Conservation (phyloP, 2,113 vertebrate species). For the Onychostruthus taczanowskii region DNA sequence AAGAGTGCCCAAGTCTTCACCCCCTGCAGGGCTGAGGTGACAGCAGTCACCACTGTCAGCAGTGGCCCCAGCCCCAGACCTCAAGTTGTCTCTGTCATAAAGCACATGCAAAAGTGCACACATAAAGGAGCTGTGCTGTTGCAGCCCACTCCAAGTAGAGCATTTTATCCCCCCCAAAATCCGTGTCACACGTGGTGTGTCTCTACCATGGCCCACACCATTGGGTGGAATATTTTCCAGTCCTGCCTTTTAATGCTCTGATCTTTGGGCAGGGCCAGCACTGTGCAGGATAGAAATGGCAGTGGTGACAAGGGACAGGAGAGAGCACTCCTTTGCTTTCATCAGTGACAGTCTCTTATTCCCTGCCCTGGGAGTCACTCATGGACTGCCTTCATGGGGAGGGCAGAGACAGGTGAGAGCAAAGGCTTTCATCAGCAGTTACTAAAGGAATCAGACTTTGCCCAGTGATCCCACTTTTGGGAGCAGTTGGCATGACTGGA, state of each 20-base stretch:
- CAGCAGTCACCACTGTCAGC: background rate
- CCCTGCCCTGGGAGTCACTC: background rate
- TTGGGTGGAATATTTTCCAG: background rate
- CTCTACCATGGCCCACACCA: background rate
- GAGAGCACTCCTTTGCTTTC: background rate
- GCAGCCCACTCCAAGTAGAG: background rate
- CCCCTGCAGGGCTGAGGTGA: background rate
- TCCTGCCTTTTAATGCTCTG: background rate
- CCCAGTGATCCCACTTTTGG: background rate
- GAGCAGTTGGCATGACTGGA: background rate
- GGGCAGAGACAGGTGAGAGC: background rate
- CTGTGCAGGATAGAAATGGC: background rate
- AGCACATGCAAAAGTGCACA: accelerated
- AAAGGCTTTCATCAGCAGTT: background rate
- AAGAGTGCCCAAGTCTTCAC: background rate
- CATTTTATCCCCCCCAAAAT: background rate
- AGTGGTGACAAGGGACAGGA: background rate
- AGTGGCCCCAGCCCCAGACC: background rate
- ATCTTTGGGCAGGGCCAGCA: background rate
- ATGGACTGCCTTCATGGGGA: background rate
- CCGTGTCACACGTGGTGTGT: accelerated
- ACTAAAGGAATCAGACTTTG: background rate
- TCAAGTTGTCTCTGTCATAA: background rate
- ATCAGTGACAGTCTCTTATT: background rate
- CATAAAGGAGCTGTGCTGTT: background rate